Evolutionary conservation across 2,113 vertebrate species (phyloP), one percentile per base, ranked within the genome.

Genomic region (Romanogobio albipinnatus): DNA sequence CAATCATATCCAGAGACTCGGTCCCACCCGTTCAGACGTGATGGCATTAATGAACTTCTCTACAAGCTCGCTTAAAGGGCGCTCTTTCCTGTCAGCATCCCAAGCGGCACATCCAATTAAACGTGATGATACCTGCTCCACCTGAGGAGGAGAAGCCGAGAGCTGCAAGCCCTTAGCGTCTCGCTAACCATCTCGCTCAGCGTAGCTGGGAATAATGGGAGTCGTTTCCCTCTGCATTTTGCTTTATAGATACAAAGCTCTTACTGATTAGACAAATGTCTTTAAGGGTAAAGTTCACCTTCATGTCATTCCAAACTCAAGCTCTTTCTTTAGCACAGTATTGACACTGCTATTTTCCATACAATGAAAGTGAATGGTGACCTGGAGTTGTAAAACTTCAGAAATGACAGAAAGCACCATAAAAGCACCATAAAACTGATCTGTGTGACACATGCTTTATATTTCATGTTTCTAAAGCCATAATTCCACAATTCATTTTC

Each of bases 81-180:
- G 9, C n/a, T 13, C 49, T 26, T 43, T 51, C 33, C 58, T 66
- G 33, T 78, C 45, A 68, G 53, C 1, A 36, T 84, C 56, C 70
- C 11, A 61, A 62, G n/a, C 15, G 51, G 29, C 70, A 15, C 53
- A 43, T 84, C 82, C 56, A 59, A 45, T 68, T 74, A 84, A 77
- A 73, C 2, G 13, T 59, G 56, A 45, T 79, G 43, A 53, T 62
- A 22, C 17, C 43, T 19, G 59, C 15, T 66, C 22, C 9, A 61
- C 47, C 3, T 47, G 17, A 76, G 33, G 47, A 58, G 17, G 3
- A 58, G 56, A 80, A 66, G 62, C 10, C 5, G 62, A 15, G 24
- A 5, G 13, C 62, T 14, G 26, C 62, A 33, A 64, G 62, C 26
- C 5, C 0, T 64, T 64, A 33, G 13, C 14, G 13, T 33, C 62